Percentiles rank a stretch among this genome's conserved stretches.
phyloP scores from a whole-genome alignment of 92 coral and sea anemone species.

The Muricea muricata region DNA sequence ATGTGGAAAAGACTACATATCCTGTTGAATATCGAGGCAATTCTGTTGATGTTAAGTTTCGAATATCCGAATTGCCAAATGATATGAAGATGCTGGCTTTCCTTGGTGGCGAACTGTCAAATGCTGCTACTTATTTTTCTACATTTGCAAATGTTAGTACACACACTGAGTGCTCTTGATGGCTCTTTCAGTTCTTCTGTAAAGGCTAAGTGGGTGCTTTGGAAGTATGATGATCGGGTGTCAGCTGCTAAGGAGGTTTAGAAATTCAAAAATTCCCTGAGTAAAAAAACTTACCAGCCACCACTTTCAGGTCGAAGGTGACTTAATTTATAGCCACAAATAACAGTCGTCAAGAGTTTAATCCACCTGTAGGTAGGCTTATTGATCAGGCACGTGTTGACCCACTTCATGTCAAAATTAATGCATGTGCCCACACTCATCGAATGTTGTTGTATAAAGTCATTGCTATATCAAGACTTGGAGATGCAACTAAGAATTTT shows the following conservation, averaged over 20 bases:
- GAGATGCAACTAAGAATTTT: neutral
- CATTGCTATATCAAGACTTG: constrained; percentile 4
- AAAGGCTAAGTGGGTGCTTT: neutral
- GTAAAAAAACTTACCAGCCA: constrained; percentile 28
- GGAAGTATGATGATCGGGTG: neutral
- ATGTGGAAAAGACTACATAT: neutral
- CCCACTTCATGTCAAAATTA: neutral
- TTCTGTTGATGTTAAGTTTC: neutral
- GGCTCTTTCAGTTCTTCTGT: neutral
- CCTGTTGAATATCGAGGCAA: neutral
- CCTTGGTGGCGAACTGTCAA: neutral
- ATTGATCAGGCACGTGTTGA: constrained; percentile 22
- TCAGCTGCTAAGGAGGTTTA: neutral
- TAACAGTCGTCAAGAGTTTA: constrained; percentile 41
- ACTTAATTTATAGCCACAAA: constrained; percentile 36
- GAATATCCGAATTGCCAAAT: neutral
- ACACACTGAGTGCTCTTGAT: neutral
- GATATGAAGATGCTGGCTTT: neutral
- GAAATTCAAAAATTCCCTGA: neutral
- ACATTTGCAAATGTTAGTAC: too few species aligned
- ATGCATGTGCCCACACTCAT: constrained; percentile 18
- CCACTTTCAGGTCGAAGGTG: constrained; percentile 46
- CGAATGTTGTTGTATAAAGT: constrained; percentile 11
- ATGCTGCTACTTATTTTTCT: neutral
- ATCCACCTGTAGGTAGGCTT: constrained; percentile 20